A percentile compares a stretch with the other conserved stretches of the same genome.
Evolutionary conservation across 2,888 invertebrate genomes (phyloP).

Genomic region (Hedya salicella): DNA sequence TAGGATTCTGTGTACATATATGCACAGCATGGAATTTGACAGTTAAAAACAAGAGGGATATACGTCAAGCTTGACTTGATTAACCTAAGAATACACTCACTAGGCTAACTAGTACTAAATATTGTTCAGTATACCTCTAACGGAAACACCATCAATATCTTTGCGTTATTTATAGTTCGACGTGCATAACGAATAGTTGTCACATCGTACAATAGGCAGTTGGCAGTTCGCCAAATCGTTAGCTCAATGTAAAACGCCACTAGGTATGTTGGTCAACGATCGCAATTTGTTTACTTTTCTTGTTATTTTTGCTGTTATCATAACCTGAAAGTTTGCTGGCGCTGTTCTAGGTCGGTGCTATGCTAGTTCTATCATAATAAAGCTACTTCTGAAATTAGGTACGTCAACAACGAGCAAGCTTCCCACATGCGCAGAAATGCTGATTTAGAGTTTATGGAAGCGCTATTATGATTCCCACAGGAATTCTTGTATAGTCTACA

Average conservation of each 20-base stretch:
- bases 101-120: neutral
- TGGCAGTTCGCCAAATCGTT: constrained; percentile 75
- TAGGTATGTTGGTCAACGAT: constrained; percentile 75
- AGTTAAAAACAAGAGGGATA: too few relatives aligned
- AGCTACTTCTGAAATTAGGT: constrained; percentile 3
- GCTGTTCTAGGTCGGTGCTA: constrained; percentile 3
- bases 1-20: too few relatives aligned
- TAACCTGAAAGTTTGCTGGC: constrained; percentile 30
- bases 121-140: constrained; percentile 41
- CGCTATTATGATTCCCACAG: neutral
- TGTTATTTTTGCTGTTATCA: constrained; percentile 34
- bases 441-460: neutral
- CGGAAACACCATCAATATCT: constrained; percentile 53
- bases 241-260: constrained; percentile 70
- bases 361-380: neutral
- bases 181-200: constrained; percentile 68
- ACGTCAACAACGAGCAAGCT: constrained; percentile 10
- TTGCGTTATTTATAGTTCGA: constrained; percentile 67
- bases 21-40: too few relatives aligned
- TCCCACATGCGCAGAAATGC: neutral
- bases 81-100: neutral
- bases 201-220: constrained; percentile 73
- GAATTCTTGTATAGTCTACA: neutral
- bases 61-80: too few relatives aligned
- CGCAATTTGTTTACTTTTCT: constrained; percentile 68